Evolutionary conservation across 2,797 vertebrate species (phyloP).

Genomic region (Loriculus beryllinus): DNA sequence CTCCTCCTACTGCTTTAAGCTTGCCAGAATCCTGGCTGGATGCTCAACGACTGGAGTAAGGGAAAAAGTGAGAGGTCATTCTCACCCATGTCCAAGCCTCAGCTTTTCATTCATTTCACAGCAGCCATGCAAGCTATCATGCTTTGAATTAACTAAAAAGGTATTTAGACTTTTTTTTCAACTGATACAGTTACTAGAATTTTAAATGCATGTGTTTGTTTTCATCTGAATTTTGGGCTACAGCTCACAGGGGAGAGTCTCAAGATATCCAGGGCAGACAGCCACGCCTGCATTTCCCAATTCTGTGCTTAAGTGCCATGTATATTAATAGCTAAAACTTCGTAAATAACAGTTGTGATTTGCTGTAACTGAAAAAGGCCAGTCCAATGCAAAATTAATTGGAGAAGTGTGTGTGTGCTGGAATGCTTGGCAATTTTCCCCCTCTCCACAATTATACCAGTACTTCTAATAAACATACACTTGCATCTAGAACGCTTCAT

Average conservation of each 20-base stretch:
- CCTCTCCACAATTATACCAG: neutral
- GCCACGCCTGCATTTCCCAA: neutral
- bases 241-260: neutral
- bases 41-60: neutral
- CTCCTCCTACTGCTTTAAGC: neutral
- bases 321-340: neutral
- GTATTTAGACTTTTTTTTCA: neutral
- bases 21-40: neutral
- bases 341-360: neutral
- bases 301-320: neutral
- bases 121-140: neutral
- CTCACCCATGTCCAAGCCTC: neutral
- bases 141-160: neutral
- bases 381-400: conserved; percentile 27
- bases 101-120: neutral
- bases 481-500: conserved; percentile 1
- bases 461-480: neutral
- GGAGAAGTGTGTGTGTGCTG: neutral
- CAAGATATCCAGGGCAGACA: neutral
- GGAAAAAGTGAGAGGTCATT: neutral
- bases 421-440: neutral
- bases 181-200: neutral
- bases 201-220: neutral
- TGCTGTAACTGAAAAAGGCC: neutral
- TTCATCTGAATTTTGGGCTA: neutral